A percentile compares a stretch with the other conserved stretches of the same genome.
phyloP scores from a whole-genome alignment of 2,888 invertebrate genomes.

The Oscheius sp. region DNA sequence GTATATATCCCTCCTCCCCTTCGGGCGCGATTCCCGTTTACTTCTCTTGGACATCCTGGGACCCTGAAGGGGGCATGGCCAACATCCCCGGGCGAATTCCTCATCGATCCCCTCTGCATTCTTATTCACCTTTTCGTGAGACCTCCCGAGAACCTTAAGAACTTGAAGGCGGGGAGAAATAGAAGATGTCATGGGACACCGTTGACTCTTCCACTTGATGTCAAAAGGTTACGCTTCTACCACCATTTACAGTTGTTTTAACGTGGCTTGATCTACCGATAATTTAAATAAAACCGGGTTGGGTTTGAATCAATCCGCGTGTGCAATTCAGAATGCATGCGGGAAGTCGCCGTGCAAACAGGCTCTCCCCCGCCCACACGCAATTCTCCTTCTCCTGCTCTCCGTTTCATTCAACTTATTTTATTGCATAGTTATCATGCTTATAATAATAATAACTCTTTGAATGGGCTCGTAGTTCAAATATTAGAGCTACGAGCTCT shows the following conservation, averaged over 20 bases:
- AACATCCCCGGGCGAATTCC: constrained; percentile 36
- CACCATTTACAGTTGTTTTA: background rate
- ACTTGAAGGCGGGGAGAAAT: background rate
- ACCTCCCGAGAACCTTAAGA: constrained; percentile 7
- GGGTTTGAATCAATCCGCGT: constrained; percentile 33
- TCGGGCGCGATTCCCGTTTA: too few relatives aligned
- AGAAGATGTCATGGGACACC: background rate
- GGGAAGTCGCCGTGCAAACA: constrained; percentile 37
- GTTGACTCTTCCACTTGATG: background rate
- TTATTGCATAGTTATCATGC: background rate
- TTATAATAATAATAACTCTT: background rate
- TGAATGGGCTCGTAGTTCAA: background rate
- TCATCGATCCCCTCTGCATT: constrained; percentile 29
- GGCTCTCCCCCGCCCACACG: constrained; percentile 36
- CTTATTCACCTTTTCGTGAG: constrained; percentile 32
- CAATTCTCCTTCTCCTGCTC: constrained; percentile 26
- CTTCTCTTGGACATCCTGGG: too few relatives aligned
- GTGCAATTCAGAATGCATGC: constrained; percentile 36
- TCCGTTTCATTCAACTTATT: background rate
- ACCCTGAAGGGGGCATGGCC: constrained; percentile 14
- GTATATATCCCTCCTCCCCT: background rate
- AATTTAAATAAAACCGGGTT: constrained; percentile 26
- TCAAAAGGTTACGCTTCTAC: too few relatives aligned
- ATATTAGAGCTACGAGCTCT: background rate
- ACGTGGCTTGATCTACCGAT: background rate